Evolutionary conservation across 2,888 invertebrate species (phyloP).

Genomic region (Meiosimyza decipiens): DNA sequence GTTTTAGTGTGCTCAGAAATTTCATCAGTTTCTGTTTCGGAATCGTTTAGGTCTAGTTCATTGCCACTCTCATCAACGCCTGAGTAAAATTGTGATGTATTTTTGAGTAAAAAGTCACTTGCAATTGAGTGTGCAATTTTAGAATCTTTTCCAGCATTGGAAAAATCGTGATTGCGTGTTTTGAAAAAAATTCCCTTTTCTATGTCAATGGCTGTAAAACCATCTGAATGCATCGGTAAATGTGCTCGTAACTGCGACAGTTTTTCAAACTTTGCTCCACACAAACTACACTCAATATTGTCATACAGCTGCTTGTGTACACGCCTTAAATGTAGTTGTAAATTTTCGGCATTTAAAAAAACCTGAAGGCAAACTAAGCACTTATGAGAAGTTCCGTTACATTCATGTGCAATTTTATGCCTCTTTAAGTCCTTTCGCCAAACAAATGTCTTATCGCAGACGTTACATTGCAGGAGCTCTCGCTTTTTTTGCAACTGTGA

Average conservation of each 20-base stretch:
- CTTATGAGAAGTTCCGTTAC: slow-evolving; percentile 47
- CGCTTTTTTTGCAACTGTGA: slow-evolving; percentile 31
- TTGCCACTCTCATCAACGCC: slow-evolving; percentile 58
- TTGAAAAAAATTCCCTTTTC: slow-evolving; percentile 47
- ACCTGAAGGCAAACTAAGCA: slow-evolving; percentile 45
- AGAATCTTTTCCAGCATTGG: slow-evolving; percentile 34
- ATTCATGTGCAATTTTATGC: slow-evolving; percentile 61
- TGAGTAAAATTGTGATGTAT: slow-evolving; percentile 56
- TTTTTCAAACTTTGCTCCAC: slow-evolving; percentile 46
- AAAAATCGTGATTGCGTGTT: slow-evolving; percentile 35
- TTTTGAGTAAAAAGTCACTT: slow-evolving; percentile 49
- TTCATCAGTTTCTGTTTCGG: slow-evolving; percentile 50
- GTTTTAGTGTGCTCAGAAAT: not conserved
- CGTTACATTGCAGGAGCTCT: slow-evolving; percentile 68
- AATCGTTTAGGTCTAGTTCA: slow-evolving; percentile 61
- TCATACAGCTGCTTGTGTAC: slow-evolving; percentile 36
- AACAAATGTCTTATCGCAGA: slow-evolving; percentile 60
- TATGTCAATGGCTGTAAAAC: slow-evolving; percentile 50
- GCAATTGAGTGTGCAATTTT: slow-evolving; percentile 48
- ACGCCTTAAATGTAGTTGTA: slow-evolving; percentile 42
- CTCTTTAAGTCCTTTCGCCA: slow-evolving; percentile 59
- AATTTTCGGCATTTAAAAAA: slow-evolving; percentile 41
- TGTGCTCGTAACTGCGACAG: slow-evolving; percentile 52
- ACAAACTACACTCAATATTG: slow-evolving; percentile 53
- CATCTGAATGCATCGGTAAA: slow-evolving; percentile 52